phyloP scores from a whole-genome alignment of 1,140 invertebrate genomes.

The Lineus longissimus region DNA sequence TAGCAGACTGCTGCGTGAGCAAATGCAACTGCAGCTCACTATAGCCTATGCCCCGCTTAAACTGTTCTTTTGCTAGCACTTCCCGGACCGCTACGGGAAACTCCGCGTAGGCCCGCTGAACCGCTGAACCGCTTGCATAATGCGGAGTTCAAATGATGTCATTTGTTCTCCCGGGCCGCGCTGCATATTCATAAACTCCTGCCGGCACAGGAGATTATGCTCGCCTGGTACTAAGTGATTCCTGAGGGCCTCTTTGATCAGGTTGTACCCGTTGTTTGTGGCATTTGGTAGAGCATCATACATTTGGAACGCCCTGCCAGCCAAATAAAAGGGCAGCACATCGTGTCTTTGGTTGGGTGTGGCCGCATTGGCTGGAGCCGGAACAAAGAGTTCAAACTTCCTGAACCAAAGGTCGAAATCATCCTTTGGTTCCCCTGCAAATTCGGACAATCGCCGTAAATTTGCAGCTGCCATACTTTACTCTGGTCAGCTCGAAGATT shows the following conservation, averaged over 20 bases:
- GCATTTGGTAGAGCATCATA: neutral
- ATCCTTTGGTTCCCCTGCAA: neutral
- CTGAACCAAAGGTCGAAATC: neutral
- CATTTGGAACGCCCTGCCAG: neutral
- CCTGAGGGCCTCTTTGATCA: neutral
- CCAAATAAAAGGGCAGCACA: neutral
- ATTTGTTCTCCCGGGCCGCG: slow-evolving; percentile 2
- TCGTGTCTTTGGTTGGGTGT: neutral
- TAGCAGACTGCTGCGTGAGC: neutral
- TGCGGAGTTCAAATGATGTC: neutral
- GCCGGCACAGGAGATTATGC: neutral
- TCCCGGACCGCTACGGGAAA: neutral
- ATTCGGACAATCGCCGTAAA: no score
- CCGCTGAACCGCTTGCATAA: slow-evolving; percentile 3
- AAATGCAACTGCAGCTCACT: slow-evolving; percentile 6
- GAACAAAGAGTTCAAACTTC: neutral
- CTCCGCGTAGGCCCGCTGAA: neutral
- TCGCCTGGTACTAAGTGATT: neutral
- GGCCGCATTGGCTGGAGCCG: neutral
- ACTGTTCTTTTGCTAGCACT: neutral
- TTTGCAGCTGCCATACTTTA: no score
- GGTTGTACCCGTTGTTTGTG: neutral
- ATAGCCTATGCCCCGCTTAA: neutral
- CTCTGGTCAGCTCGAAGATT: no score
- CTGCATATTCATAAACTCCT: neutral